These are phyloP conservation scores for Epizoanthus ramosus DNA, from an alignment of 92 coral and sea anemone genomes.

Conservation along the genomic window DNA sequence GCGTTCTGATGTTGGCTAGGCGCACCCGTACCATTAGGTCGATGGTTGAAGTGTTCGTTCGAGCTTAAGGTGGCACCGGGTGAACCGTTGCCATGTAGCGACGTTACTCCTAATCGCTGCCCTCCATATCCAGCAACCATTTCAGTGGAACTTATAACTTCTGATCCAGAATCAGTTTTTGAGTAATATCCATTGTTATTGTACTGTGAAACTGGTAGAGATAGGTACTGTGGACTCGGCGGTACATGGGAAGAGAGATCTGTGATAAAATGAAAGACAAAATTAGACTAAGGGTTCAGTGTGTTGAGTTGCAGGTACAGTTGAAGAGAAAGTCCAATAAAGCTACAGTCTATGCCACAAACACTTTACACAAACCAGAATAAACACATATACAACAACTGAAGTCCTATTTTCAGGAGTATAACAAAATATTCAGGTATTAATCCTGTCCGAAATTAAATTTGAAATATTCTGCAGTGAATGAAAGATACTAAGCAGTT, in stretches of 20 bases:
- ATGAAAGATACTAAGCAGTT: background rate
- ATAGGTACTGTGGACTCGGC: conserved; percentile 19
- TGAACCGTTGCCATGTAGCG: conserved; percentile 34
- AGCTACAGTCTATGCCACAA: background rate
- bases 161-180: conserved; percentile 31
- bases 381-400: background rate
- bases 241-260: conserved; percentile 24
- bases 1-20: conserved; percentile 58
- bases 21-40: conserved; percentile 6
- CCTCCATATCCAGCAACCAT: conserved; percentile 13
- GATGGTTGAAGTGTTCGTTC: conserved; percentile 27
- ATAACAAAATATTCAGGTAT: background rate
- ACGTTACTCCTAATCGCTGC: background rate
- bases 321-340: no score
- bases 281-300: background rate
- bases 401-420: background rate
- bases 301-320: no score
- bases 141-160: conserved; percentile 29
- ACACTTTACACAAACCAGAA: background rate
- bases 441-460: no score
- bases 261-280: background rate
- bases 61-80: conserved; percentile 32
- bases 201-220: conserved; percentile 20
- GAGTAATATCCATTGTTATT: conserved; percentile 26
- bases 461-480: background rate